Percentiles rank a stretch among this genome's conserved stretches.
phyloP scores from a whole-genome alignment of 37 sponge, comb jelly and placozoan species.

The Diacarnus erythraeanus region DNA sequence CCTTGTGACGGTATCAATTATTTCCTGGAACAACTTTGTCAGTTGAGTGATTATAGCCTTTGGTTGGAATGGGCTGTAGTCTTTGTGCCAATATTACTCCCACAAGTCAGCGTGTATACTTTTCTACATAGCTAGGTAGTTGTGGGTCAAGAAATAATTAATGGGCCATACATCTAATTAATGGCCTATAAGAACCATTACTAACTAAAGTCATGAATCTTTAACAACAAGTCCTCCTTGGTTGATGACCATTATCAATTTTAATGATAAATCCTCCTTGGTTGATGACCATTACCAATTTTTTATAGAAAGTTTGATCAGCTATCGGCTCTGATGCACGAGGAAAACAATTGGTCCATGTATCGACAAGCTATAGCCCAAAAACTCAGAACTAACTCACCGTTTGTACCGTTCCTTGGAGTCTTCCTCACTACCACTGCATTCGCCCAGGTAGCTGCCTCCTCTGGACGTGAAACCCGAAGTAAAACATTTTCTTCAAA shows the following conservation, averaged over 20 bases:
- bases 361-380: slow-evolving; percentile 41
- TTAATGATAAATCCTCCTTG: too few species aligned
- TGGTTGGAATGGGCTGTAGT: too few species aligned
- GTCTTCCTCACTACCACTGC: slow-evolving; percentile 61
- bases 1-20: too few species aligned
- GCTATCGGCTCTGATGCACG: slow-evolving; percentile 46
- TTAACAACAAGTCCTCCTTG: not conserved
- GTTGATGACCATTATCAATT: not conserved
- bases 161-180: too few species aligned
- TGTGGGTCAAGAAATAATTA: too few species aligned
- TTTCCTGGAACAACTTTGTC: too few species aligned
- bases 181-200: too few species aligned
- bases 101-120: too few species aligned
- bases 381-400: slow-evolving; percentile 15
- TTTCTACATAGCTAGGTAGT: not conserved
- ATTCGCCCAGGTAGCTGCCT: not conserved
- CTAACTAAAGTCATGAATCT: too few species aligned
- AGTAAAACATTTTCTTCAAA: slow-evolving; percentile 18
- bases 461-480: not conserved
- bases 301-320: slow-evolving; percentile 37
- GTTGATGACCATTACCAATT: not conserved
- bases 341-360: slow-evolving; percentile 63
- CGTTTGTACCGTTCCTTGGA: slow-evolving; percentile 70
- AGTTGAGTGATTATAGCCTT: too few species aligned
- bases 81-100: too few species aligned